These are phyloP conservation scores for Drepanosiphum platanoidis DNA, from an alignment of 2,888 invertebrate species.

Conservation along the genomic window DNA sequence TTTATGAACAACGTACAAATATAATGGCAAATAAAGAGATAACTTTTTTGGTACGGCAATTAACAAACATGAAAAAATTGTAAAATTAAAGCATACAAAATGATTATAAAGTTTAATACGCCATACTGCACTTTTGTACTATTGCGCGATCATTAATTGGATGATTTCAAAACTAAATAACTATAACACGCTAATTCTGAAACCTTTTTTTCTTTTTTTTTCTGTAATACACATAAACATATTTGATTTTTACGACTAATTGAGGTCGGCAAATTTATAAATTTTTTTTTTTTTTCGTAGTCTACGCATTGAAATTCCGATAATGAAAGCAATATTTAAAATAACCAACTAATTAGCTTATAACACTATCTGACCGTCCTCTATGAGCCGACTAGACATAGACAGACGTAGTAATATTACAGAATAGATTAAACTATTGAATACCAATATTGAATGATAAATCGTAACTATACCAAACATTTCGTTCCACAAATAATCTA, in stretches of 20 bases:
- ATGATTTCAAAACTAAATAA: background rate
- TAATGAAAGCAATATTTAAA: constrained; percentile 15
- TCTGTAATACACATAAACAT: background rate
- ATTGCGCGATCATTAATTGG: background rate
- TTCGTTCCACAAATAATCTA: too few species aligned
- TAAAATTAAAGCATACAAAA: background rate
- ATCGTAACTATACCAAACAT: too few species aligned
- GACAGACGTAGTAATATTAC: too few species aligned
- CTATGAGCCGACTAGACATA: too few species aligned
- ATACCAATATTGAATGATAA: too few species aligned
- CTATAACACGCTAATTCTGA: background rate
- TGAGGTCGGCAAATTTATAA: background rate
- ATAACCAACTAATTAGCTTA: background rate
- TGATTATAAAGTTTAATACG: background rate
- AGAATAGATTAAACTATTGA: too few species aligned
- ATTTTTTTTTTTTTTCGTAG: background rate
- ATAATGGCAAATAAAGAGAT: background rate
- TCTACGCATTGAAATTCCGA: constrained; percentile 1
- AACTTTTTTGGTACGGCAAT: background rate
- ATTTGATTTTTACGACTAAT: background rate
- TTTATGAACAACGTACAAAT: background rate
- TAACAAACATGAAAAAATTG: background rate
- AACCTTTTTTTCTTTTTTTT: background rate
- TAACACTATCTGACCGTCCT: background rate
- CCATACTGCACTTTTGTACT: background rate